Evolutionary conservation across 2,113 vertebrate genomes (phyloP).

Genomic region (Colius striatus): DNA sequence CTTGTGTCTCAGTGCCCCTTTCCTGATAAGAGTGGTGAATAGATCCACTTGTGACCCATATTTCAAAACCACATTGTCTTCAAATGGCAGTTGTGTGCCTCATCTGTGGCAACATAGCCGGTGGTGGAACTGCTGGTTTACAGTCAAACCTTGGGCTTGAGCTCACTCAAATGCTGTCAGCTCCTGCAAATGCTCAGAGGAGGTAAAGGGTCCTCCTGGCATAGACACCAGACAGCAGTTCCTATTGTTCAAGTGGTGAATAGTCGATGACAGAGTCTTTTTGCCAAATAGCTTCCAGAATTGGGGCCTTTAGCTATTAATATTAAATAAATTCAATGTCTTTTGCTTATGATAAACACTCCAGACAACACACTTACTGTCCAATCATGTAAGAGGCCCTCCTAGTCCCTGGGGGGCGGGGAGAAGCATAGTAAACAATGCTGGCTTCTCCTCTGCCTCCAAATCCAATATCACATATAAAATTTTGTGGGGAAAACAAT

Average conservation of each 20-base stretch:
- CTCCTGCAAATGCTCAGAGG: not conserved
- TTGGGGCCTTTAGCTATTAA: not conserved
- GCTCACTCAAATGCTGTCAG: not conserved
- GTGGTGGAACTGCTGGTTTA: not conserved
- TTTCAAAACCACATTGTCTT: conserved; percentile 46
- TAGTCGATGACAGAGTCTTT: not conserved
- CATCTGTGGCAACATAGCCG: not conserved
- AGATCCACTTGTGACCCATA: conserved; percentile 53
- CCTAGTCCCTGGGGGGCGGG: not conserved
- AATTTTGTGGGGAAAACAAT: conserved; percentile 55
- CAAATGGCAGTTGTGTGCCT: not conserved
- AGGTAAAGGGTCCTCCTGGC: not conserved
- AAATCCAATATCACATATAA: conserved; percentile 43
- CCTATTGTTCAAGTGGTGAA: not conserved
- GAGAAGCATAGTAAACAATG: conserved; percentile 39
- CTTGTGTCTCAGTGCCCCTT: not conserved
- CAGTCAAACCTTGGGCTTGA: not conserved
- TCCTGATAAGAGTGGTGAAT: not conserved
- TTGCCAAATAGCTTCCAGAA: not conserved
- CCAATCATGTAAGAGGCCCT: not conserved
- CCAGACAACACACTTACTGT: not conserved
- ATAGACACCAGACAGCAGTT: not conserved
- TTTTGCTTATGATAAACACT: not conserved
- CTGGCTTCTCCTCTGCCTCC: conserved; percentile 40
- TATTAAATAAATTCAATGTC: not conserved